Evolutionary conservation across 2,113 vertebrate genomes (phyloP), one percentile per base, ranked within the genome.

Genomic region (Jacana jacana): DNA sequence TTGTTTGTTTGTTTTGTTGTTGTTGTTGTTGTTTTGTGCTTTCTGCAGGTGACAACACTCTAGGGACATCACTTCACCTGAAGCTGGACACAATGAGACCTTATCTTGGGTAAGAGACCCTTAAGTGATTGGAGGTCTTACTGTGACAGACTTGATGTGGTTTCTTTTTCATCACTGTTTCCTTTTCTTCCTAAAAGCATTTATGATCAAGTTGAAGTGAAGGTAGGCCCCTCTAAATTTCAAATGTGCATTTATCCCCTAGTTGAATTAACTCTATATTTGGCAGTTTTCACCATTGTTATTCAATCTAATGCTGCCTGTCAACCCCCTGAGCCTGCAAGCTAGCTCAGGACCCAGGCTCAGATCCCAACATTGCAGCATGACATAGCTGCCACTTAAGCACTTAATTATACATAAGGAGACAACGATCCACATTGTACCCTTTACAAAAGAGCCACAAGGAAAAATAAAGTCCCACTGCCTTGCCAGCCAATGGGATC

Each of bases 361-460:
- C 33, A 25, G 48, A 85, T 89, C 77, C 55, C 65, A 48, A 15
- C 28, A 22, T 24, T 76, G 70, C 57, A 79, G 52, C 64, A 39
- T 76, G 64, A 94, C 35, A 23, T 64, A 42, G 76, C 72, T 90
- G 70, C 86, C 65, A 46, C 86, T 96, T 94, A 78, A 92, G 92
- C 92, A 83, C 73, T 96, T 91, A 75, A 97, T 95, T 91, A 85
- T 80, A 88, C 1, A 3, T 87, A 87, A 91, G 75, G 68, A 95
- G 65, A 95, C 90, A 68, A 82, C 7, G 54, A 76, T 79, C 48
- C 70, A 33, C 63, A 92, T 87, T 93, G 93, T 94, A 85, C 71
- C 73, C 89, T 89, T 95, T 88, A 89, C 91, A 81, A 94, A 89
- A 95, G 95, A 93, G 72, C 90, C 87, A 86, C 88, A 84, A 97